Base-by-base conservation (phyloP, 2,888 invertebrate genomes). In the Psylliodes chrysocephalus region DNA sequence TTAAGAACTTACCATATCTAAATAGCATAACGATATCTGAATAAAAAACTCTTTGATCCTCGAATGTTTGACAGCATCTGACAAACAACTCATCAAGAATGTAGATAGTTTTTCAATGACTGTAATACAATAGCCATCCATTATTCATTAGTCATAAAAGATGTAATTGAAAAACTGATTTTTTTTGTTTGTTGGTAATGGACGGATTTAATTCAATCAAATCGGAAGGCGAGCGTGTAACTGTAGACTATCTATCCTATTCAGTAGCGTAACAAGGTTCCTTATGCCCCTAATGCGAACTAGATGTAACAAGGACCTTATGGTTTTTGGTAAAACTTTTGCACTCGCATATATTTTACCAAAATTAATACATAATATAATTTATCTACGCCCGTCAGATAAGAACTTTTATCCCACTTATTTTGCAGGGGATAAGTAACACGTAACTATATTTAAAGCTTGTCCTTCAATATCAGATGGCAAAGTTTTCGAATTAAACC, bases 111-210 rank as follows among this genome's bases (percentile, higher is more conserved):
- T 71, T 69, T 47, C 70, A 71, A 70, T 70, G 64, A 71, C 67
- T 68, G 65, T 64, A 69, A 69, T 68, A 71, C 70, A 71, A 71
- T 69, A 68, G 69, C 67, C 54, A 71, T 73, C 68, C 71, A 71
- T 71, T 71, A 73, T 73, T 73, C 73, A 73, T 67, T 63, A 66
- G 65, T 53, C 46, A 49, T 54, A 68, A 62, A 65, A 47, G 60
- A 65, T 68, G 60, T 65, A 65, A 68, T 68, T 68, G 64, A 63
- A 68, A 62, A 62, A 63, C 25, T 59, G 56, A 60, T 62, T 68
- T 63, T 62, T 53, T 55, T 47, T 35, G 17, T 53, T 66, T 53
- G 56, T 46, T 35, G 38, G 40, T 60, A 64, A 64, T 61, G 63
- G 61, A 49, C n/a, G 59, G 54, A 61, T 59, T 61, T 56, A 64